Percentiles rank a stretch among this genome's conserved stretches.
Conservation (phyloP, 2,797 vertebrate species). For the Philypnodon macrostomus region DNA sequence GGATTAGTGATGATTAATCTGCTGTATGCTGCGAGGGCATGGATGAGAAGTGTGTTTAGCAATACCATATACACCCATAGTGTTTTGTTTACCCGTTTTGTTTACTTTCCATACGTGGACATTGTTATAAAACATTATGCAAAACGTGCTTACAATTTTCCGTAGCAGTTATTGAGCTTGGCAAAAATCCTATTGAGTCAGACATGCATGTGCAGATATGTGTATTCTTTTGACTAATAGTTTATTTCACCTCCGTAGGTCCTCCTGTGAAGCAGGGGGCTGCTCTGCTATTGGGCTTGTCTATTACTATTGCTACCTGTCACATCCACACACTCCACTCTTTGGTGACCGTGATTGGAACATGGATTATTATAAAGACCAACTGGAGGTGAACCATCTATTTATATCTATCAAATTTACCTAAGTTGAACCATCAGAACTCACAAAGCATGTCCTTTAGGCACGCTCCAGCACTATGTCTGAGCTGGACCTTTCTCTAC, state of each 20-base stretch:
- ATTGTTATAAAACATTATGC: too few relatives aligned
- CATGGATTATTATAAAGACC: constrained; percentile 86
- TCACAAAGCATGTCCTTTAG: constrained; percentile 61
- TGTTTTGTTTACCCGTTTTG: too few relatives aligned
- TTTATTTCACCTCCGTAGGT: constrained; percentile 63
- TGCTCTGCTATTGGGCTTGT: constrained; percentile 80
- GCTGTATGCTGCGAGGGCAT: background rate
- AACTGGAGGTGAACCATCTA: constrained; percentile 75
- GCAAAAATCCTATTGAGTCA: too few relatives aligned
- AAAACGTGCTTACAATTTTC: too few relatives aligned
- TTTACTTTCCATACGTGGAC: too few relatives aligned
- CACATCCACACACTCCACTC: constrained; percentile 86
- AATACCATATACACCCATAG: too few relatives aligned
- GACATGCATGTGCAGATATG: background rate
- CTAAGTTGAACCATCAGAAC: background rate
- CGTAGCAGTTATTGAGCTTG: too few relatives aligned
- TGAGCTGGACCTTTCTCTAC: constrained; percentile 89
- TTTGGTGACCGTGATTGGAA: constrained; percentile 83
- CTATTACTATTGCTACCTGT: constrained; percentile 80
- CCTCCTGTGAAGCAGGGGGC: constrained; percentile 81
- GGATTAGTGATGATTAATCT: constrained; percentile 23
- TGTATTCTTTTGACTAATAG: background rate
- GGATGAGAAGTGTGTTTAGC: constrained; percentile 1
- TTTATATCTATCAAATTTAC: background rate
- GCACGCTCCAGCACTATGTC: constrained; percentile 78